Base-by-base conservation (phyloP, 2,888 invertebrate species). In the Diarsia rubi region DNA sequence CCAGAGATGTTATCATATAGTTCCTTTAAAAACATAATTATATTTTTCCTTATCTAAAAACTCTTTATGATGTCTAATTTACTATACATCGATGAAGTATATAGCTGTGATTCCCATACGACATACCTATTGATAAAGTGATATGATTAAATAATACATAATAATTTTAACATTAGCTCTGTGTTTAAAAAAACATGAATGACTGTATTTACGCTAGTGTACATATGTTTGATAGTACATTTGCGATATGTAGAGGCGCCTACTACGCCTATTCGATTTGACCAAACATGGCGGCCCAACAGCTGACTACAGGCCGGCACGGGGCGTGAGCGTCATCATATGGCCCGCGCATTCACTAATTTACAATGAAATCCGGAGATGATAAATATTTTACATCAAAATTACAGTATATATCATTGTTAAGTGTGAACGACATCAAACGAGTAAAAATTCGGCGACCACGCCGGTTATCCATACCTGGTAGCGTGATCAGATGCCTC, bases 221-320 rank as follows among this genome's bases (percentile, higher is more conserved):
- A 89, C 91, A 86, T 89, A 91, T 91, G 93, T 91, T 91, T 88
- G 86, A 85, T 92, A 91, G 91, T 93, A 93, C 88, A 89, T 89
- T 87, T 80, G 89, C 90, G 89, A 85, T 90, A 90, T 86, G 90
- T 90, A 90, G 89, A 88, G 90, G 93, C 92, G 92, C 91, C 89
- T 96, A 96, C 95, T 96, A 96, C 96, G 96, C 96, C 96, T 96
- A 95, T 96, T 95, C 93, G 93, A 93, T 94, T 93, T 92, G 92
- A 92, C 94, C 94, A 96, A 97, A 97, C 96, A 97, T 97, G 96
- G 96, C 96, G 95, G 96, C 93, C 92, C 94, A 97, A 97, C 96
- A 97, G 96, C 96, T 97, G 96, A 97, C 96, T 96, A 95, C 89
- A 88, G 91, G 92, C 96, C 96, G 96, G 95, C 93, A 95, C 95